Percentiles rank a stretch among this genome's conserved stretches.
Conservation (phyloP, 2,888 invertebrate species). For the Eudasyphora cyanicolor region DNA sequence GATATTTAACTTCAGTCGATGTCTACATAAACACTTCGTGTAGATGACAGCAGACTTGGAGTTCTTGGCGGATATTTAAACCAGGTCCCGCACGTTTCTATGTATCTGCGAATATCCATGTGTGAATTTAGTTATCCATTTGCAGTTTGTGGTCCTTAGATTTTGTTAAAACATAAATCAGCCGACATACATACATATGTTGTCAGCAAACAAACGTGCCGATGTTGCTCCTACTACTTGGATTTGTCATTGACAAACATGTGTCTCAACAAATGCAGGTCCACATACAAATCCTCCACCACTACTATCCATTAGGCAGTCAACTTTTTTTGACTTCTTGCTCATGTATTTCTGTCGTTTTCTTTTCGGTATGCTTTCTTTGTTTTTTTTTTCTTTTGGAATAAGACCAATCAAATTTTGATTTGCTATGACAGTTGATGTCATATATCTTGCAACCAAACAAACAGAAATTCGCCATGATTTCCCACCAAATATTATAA, state of each 20-base stretch:
- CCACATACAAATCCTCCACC: background rate
- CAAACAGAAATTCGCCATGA: background rate
- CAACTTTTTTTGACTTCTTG: background rate
- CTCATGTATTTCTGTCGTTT: background rate
- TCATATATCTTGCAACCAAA: constrained; percentile 33
- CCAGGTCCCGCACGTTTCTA: background rate
- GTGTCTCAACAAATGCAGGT: background rate
- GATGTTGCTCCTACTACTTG: background rate
- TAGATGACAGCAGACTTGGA: background rate
- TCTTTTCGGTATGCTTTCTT: background rate
- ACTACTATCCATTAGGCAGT: background rate
- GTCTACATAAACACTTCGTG: constrained; percentile 5
- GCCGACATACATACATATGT: background rate
- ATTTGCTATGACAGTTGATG: constrained; percentile 46
- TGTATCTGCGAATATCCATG: background rate
- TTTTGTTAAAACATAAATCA: constrained; percentile 23
- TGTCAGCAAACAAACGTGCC: too few species aligned
- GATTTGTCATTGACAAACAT: background rate
- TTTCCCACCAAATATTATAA: background rate
- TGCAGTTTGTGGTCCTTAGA: constrained; percentile 7
- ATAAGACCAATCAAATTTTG: constrained; percentile 40
- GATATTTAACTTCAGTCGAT: constrained; percentile 40
- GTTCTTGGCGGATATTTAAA: background rate
- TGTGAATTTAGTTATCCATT: background rate
- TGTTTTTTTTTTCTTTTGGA: background rate